Percentiles rank a stretch among this genome's conserved stretches.
Evolutionary conservation across 1,140 invertebrate genomes (phyloP).

Genomic region (Hycleus cichorii): DNA sequence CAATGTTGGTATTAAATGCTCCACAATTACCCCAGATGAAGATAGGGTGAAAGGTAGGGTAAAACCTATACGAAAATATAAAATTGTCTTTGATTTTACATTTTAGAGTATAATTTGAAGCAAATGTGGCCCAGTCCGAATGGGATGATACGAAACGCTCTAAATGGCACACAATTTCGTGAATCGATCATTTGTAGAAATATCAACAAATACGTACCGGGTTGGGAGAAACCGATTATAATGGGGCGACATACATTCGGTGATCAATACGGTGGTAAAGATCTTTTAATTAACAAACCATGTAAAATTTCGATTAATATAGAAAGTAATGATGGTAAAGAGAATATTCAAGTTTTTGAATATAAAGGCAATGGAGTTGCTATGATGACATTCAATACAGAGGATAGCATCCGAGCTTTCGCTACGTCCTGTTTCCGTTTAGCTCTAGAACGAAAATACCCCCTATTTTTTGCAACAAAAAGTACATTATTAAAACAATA

Average conservation of each 20-base stretch:
- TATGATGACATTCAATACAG: slow-evolving; percentile 64
- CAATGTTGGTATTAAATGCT: slow-evolving; percentile 73
- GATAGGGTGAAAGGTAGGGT: slow-evolving; percentile 56
- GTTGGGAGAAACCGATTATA: slow-evolving; percentile 59
- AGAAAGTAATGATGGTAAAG: slow-evolving; percentile 39
- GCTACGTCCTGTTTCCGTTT: slow-evolving; percentile 57
- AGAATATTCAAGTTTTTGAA: slow-evolving; percentile 48
- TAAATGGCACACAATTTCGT: slow-evolving; percentile 70
- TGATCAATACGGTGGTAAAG: slow-evolving; percentile 71
- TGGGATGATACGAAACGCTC: slow-evolving; percentile 70
- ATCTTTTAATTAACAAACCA: slow-evolving; percentile 39
- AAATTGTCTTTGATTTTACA: slow-evolving; percentile 3
- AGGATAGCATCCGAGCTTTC: slow-evolving; percentile 57
- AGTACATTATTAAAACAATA: slow-evolving; percentile 68
- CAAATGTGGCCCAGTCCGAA: slow-evolving; percentile 74
- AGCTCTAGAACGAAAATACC: slow-evolving; percentile 54
- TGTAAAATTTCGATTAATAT: slow-evolving; percentile 25
- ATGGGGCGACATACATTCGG: slow-evolving; percentile 71
- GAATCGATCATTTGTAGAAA: slow-evolving; percentile 71
- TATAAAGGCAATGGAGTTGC: slow-evolving; percentile 58
- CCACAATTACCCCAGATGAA: slow-evolving; percentile 71
- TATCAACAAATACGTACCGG: slow-evolving; percentile 63
- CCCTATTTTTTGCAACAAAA: slow-evolving; percentile 62
- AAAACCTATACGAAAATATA: not conserved
- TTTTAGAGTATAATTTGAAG: slow-evolving; percentile 65